Conservation (phyloP, 2,113 vertebrate genomes). For the Hyperopisus bebe region DNA sequence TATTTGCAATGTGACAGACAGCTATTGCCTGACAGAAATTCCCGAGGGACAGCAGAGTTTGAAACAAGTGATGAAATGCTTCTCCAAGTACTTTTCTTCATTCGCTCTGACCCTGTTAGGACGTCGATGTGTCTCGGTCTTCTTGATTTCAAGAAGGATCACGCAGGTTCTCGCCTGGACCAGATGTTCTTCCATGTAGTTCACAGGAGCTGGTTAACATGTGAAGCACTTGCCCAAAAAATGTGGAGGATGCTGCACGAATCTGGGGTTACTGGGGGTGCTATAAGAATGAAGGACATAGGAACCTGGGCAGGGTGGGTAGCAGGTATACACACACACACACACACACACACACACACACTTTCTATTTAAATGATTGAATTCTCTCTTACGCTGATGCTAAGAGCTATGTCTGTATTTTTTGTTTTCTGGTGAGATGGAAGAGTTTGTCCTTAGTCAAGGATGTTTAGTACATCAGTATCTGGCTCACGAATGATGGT, state of each 20-base stretch:
- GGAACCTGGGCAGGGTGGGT: background rate
- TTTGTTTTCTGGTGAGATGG: background rate
- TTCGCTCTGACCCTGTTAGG: background rate
- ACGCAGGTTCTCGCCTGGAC: background rate
- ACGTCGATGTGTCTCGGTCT: background rate
- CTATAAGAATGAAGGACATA: background rate
- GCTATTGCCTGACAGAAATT: background rate
- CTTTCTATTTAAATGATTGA: background rate
- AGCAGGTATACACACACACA: background rate
- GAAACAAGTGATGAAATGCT: background rate
- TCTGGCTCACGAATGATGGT: background rate
- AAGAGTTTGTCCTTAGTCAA: background rate
- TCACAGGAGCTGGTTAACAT: background rate
- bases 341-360: too few relatives aligned
- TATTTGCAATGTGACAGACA: background rate
- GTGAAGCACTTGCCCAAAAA: background rate
- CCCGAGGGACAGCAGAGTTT: background rate
- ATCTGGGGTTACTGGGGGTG: background rate
- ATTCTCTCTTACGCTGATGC: background rate
- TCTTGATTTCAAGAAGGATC: background rate
- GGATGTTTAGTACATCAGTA: background rate
- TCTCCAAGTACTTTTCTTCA: background rate
- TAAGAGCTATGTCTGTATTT: background rate
- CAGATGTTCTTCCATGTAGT: background rate
- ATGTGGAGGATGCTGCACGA: background rate